These are phyloP conservation scores for Halocaridina rubra DNA, from an alignment of 2,888 invertebrate species.

Conservation along the genomic window DNA sequence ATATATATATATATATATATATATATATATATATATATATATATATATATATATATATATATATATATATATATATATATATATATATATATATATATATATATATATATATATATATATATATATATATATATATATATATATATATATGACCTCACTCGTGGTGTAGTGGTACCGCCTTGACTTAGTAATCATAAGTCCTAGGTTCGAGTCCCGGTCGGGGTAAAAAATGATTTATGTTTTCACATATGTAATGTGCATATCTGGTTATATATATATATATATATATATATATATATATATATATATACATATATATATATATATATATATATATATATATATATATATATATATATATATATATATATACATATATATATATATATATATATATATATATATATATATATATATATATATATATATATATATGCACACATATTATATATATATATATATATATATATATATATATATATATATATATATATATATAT, in stretches of 20 bases:
- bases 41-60: not conserved
- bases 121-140: not conserved
- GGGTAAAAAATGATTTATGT: too few species aligned
- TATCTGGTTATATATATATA: not conserved
- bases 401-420: not conserved
- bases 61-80: not conserved
- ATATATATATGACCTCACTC: too few species aligned
- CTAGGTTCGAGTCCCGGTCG: too few species aligned
- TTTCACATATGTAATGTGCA: not conserved
- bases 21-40: not conserved
- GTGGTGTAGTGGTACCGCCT: too few species aligned
- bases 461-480: slow-evolving; percentile 31
- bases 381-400: not conserved
- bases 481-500: slow-evolving; percentile 16
- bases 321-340: not conserved
- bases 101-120: slow-evolving; percentile 8
- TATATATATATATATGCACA: not conserved
- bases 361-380: not conserved
- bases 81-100: not conserved
- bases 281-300: not conserved
- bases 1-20: not conserved
- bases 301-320: not conserved
- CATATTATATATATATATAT: slow-evolving; percentile 9
- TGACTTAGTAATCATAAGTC: too few species aligned
- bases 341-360: slow-evolving; percentile 4